A percentile compares a stretch with the other conserved stretches of the same genome.
Conservation (phyloP, 2,113 vertebrate species). For the Arizona elegans region DNA sequence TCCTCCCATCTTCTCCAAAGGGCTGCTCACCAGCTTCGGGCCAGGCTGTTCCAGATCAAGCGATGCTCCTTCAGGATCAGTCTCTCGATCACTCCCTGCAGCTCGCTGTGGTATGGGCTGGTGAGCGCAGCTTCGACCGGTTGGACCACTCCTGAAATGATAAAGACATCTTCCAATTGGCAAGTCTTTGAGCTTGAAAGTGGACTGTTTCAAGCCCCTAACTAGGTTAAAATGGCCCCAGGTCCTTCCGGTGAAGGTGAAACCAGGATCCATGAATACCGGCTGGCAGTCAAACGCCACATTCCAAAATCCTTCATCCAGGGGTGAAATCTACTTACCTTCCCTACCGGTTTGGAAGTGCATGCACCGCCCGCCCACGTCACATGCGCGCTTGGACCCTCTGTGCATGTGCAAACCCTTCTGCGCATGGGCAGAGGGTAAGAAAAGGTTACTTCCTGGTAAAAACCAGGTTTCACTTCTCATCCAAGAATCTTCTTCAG, state of each 20-base stretch:
- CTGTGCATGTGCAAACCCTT: no score
- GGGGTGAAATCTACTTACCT: no score
- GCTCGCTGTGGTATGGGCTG: constrained; percentile 77
- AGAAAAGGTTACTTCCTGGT: no score
- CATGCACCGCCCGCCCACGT: no score
- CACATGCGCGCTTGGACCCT: no score
- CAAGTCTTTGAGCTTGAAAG: background rate
- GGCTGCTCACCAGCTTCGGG: constrained; percentile 75
- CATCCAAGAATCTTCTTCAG: no score
- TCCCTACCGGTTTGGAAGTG: no score
- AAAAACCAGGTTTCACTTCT: no score
- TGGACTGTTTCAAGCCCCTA: background rate
- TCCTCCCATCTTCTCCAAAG: background rate
- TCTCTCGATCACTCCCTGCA: constrained; percentile 82
- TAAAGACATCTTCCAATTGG: background rate
- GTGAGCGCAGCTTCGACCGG: constrained; percentile 69
- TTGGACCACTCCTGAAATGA: constrained; percentile 75
- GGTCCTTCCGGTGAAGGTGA: background rate
- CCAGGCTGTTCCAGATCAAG: constrained; percentile 81
- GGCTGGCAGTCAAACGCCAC: no score
- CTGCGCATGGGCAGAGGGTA: no score
- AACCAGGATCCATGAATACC: no score
- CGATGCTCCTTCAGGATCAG: constrained; percentile 81
- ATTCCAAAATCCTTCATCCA: no score
- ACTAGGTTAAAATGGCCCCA: background rate